Conservation (phyloP, 2,888 invertebrate species). For the Chymomyza procnemis region DNA sequence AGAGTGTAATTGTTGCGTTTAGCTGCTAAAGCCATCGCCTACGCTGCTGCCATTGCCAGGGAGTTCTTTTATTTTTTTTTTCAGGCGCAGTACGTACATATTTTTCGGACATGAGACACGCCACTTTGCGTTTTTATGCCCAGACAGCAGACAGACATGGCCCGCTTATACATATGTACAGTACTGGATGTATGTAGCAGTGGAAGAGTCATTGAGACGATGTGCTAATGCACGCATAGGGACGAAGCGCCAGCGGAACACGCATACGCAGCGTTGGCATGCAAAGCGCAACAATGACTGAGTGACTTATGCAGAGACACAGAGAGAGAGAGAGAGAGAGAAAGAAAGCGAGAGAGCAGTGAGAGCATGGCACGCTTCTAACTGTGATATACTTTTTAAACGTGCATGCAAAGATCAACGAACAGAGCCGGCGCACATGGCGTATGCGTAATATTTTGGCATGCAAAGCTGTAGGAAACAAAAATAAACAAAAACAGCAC, state of each 20-base stretch:
- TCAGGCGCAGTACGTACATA: conserved; percentile 15
- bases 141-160: conserved; percentile 39
- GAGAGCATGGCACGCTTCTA: conserved; percentile 4
- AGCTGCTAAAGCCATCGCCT: conserved; percentile 42
- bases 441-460: conserved; percentile 60
- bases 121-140: conserved; percentile 61
- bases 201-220: conserved; percentile 55
- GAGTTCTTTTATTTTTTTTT: conserved; percentile 5
- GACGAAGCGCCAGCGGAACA: conserved; percentile 30
- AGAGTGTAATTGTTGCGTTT: conserved; percentile 61
- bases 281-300: conserved; percentile 11
- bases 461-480: conserved; percentile 39
- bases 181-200: conserved; percentile 31
- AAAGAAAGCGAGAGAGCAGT: not conserved
- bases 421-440: conserved; percentile 40
- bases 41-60: conserved; percentile 20
- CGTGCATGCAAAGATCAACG: conserved; percentile 60
- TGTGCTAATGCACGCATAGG: conserved; percentile 18
- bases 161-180: not conserved
- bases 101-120: conserved; percentile 64
- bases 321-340: conserved; percentile 24
- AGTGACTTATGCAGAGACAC: conserved; percentile 3
- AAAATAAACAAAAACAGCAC: conserved; percentile 35
- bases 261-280: conserved; percentile 54
- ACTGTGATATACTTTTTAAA: conserved; percentile 20